Percentiles rank a stretch among this genome's conserved stretches.
Conservation (phyloP, 2,797 vertebrate genomes). For the Chrosomus eos region DNA sequence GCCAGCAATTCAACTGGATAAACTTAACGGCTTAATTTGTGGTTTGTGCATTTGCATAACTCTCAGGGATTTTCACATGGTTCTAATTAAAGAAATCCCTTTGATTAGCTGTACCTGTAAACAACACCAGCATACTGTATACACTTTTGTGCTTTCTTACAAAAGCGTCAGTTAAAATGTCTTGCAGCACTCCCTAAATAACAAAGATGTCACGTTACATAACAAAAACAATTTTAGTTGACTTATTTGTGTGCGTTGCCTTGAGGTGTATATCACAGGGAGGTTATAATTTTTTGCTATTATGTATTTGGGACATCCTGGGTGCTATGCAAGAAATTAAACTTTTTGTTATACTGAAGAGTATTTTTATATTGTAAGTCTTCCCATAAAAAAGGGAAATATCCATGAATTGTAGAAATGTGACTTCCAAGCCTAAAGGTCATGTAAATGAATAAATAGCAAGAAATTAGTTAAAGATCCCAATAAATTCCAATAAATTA, state of each 20-base stretch:
- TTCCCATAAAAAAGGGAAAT: not conserved
- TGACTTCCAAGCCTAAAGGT: not conserved
- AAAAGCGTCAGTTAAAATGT: not conserved
- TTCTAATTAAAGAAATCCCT: conserved; percentile 26
- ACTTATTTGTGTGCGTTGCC: not conserved
- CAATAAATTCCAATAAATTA: not conserved
- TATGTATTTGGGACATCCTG: not conserved
- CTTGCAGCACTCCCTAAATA: not conserved
- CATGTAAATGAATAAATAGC: not conserved
- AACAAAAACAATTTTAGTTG: conserved; percentile 12
- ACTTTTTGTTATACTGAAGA: not conserved
- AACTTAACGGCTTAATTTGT: conserved; percentile 42
- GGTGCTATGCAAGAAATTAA: not conserved
- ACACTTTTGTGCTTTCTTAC: not conserved
- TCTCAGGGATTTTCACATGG: conserved; percentile 13
- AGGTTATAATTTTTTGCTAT: not conserved
- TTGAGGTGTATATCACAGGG: conserved; percentile 2
- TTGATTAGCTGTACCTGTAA: conserved; percentile 22
- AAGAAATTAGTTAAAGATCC: not conserved
- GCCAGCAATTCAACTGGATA: not conserved
- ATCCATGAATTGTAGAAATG: not conserved
- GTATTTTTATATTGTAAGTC: not conserved
- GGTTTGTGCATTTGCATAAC: conserved; percentile 30
- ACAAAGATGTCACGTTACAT: not conserved
- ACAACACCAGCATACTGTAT: conserved; percentile 3